phyloP scores from a whole-genome alignment of 2,113 vertebrate species.

The Cyanoramphus novaezelandiae region DNA sequence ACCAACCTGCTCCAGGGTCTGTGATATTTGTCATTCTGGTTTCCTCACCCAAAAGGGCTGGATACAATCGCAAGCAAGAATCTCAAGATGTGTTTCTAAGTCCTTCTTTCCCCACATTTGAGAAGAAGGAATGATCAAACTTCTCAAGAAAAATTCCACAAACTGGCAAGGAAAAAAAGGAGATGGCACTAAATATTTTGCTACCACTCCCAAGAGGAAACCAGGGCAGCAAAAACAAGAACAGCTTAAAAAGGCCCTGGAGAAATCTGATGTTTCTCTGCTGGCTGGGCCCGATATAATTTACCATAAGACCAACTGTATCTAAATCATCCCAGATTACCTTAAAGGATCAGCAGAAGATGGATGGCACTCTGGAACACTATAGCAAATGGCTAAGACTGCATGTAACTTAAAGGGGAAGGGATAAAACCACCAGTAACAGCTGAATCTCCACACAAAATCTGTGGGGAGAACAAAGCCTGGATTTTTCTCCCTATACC shows the following conservation, averaged over 20 bases:
- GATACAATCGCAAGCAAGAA: background rate
- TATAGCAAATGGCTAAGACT: background rate
- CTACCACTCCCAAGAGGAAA: background rate
- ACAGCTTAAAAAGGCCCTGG: background rate
- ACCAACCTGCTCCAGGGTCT: background rate
- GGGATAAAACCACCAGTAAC: background rate
- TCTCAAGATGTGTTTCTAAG: background rate
- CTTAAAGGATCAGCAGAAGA: background rate
- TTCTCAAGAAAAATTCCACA: background rate
- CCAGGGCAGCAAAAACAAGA: background rate
- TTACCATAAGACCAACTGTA: background rate
- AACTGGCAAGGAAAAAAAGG: background rate
- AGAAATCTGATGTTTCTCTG: background rate
- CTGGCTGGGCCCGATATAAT: background rate
- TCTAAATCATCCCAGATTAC: background rate
- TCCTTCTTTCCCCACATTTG: background rate
- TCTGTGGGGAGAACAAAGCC: too few relatives aligned
- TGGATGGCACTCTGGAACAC: background rate
- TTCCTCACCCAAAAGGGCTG: background rate
- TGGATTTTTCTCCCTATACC: background rate
- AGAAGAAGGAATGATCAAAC: background rate
- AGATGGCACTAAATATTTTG: background rate
- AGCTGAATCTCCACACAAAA: background rate
- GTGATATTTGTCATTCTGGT: fast-evolving
- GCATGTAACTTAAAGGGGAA: background rate